Conservation (phyloP, 2,888 invertebrate genomes). For the Lithophane leautieri region DNA sequence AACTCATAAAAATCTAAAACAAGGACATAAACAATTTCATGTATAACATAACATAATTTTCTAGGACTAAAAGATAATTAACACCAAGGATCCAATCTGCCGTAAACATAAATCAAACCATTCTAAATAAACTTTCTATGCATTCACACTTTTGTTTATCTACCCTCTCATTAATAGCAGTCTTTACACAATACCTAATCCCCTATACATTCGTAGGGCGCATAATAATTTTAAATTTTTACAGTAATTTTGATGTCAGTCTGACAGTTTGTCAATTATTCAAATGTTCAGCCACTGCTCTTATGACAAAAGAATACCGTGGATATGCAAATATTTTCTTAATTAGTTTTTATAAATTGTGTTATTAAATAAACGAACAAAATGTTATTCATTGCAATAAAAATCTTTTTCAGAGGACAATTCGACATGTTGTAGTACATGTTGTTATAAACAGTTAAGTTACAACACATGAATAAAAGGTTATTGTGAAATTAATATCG, state of each 20-base stretch:
- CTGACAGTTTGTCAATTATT: conserved; percentile 57
- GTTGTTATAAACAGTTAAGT: conserved; percentile 12
- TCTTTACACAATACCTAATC: conserved; percentile 60
- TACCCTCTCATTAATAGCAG: conserved; percentile 54
- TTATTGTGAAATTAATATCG: conserved; percentile 23
- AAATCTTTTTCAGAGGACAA: conserved; percentile 13
- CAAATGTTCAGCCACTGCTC: conserved; percentile 28
- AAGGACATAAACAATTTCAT: conserved; percentile 86
- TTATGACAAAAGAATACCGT: conserved; percentile 34
- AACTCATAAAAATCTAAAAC: conserved; percentile 85
- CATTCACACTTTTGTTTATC: conserved; percentile 38
- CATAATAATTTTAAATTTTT: conserved; percentile 33
- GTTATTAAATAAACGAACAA: conserved; percentile 31
- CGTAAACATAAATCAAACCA: conserved; percentile 47
- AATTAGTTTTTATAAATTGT: neutral
- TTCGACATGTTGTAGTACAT: conserved; percentile 11
- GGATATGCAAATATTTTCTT: conserved; percentile 29
- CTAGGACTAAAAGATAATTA: conserved; percentile 74
- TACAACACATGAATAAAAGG: conserved; percentile 29
- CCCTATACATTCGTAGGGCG: conserved; percentile 33
- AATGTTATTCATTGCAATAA: conserved; percentile 17
- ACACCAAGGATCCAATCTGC: conserved; percentile 62
- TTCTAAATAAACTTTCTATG: conserved; percentile 31
- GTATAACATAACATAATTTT: conserved; percentile 81
- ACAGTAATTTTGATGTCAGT: conserved; percentile 66